Evolutionary conservation across 2,797 vertebrate genomes (phyloP), one percentile per base, ranked within the genome.

Genomic region (Darevskia mixta): DNA sequence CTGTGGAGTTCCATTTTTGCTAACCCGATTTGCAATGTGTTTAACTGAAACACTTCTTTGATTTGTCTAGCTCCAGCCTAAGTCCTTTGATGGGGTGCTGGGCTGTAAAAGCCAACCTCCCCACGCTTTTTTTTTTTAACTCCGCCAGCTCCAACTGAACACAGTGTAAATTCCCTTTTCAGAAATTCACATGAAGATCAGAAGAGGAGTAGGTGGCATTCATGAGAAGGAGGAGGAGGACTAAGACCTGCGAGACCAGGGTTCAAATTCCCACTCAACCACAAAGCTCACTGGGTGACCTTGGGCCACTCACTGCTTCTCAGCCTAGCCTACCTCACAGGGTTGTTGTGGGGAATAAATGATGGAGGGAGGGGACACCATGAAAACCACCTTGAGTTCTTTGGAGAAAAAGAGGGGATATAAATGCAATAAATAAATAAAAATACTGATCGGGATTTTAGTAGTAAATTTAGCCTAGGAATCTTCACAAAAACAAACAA

Each of bases 391-490:
- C 17, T 72, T 72, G n/a, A 72, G 69, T 13, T 4, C 32, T 35
- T 17, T 72, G 69, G 2, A 72, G 35, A 32, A 32, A n/a, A 29
- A 35, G n/a, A 23, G 8, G 18, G n/a, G 2, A 72, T 35, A 72
- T 72, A 35, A 5, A 69, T 8, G 67, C 67, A 69, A 69, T 69
- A 11, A 69, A 25, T 25, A 69, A 72, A 72, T 72, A 72, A 72
- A 72, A 72, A 35, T 82, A 29, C 75, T 25, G 20, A 87, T 66
- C 38, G 58, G 82, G 90, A 88, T 87, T 67, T 32, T 87, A 76
- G 80, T 84, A 58, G 35, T 71, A 84, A 0, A 0, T 76, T 86
- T 87, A 90, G 75, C 58, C 73, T 75, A 91, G 92, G 29, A 8
- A n/a, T 25, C 84, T 76, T 85, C 38, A 77, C 23, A 15, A 32